Percentiles rank a stretch among this genome's conserved stretches.
Conservation (phyloP, 2,797 vertebrate species). For the Orientallactaga sibirica region DNA sequence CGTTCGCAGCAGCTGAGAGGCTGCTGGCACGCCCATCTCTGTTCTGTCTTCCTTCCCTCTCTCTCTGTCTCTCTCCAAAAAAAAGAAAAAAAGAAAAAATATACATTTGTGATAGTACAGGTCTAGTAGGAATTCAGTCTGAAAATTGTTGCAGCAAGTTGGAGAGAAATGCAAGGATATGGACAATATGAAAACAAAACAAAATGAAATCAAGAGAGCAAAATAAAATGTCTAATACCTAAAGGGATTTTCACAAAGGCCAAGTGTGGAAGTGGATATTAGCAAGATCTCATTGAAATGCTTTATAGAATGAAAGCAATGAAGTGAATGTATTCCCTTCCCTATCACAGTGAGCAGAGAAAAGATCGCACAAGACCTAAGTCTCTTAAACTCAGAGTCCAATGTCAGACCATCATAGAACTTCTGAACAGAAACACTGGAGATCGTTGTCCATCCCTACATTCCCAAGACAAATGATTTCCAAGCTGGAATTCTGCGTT, state of each 20-base stretch:
- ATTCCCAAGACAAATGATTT: background rate
- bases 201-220: background rate
- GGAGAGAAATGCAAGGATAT: background rate
- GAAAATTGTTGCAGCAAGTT: background rate
- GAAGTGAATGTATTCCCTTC: background rate
- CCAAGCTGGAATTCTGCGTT: background rate
- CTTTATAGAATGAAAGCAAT: background rate
- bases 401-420: background rate
- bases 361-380: background rate
- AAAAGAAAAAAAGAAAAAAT: too few relatives aligned
- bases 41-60: too few relatives aligned
- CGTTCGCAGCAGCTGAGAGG: too few relatives aligned
- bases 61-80: too few relatives aligned
- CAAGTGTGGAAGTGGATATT: background rate
- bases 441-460: background rate
- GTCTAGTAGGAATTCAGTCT: background rate
- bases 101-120: too few relatives aligned
- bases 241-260: background rate
- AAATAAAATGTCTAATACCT: background rate
- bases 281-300: background rate
- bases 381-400: background rate
- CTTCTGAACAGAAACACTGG: background rate
- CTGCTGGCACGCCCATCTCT: too few relatives aligned
- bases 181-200: too few relatives aligned
- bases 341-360: background rate